Evolutionary conservation across 2,888 invertebrate genomes (phyloP).

Genomic region (Ferrisia virgata): DNA sequence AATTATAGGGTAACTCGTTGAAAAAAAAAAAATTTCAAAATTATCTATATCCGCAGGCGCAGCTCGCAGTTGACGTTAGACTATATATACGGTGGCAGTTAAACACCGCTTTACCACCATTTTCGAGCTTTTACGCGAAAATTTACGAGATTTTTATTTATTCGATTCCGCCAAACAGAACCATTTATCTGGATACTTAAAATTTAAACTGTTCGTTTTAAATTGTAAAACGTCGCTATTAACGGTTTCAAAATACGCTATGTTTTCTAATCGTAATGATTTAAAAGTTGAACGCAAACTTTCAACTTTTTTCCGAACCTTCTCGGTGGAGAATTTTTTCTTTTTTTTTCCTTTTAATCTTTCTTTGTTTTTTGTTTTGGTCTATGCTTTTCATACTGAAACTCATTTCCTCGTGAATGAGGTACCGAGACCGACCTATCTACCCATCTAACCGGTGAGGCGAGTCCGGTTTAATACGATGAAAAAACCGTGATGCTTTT

Average conservation of each 20-base stretch:
- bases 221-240: conserved; percentile 15
- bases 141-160: conserved; percentile 8
- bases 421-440: too few species aligned
- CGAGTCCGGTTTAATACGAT: too few species aligned
- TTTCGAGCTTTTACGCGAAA: background rate
- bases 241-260: background rate
- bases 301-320: background rate
- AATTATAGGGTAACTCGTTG: background rate
- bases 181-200: conserved; percentile 15
- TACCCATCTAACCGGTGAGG: too few species aligned
- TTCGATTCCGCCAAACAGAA: conserved; percentile 1
- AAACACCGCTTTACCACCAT: background rate
- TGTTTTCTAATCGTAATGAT: background rate
- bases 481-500: too few species aligned
- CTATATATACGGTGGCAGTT: background rate
- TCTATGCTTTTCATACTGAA: background rate
- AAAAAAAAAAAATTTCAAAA: background rate
- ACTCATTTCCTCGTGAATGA: background rate
- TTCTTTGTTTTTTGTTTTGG: background rate
- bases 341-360: background rate
- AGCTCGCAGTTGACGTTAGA: background rate
- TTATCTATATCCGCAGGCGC: background rate
- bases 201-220: conserved; percentile 12
- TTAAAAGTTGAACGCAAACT: background rate
- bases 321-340: background rate